Evolutionary conservation across 2,113 vertebrate genomes (phyloP).

Genomic region (Oenanthe oenanthe): DNA sequence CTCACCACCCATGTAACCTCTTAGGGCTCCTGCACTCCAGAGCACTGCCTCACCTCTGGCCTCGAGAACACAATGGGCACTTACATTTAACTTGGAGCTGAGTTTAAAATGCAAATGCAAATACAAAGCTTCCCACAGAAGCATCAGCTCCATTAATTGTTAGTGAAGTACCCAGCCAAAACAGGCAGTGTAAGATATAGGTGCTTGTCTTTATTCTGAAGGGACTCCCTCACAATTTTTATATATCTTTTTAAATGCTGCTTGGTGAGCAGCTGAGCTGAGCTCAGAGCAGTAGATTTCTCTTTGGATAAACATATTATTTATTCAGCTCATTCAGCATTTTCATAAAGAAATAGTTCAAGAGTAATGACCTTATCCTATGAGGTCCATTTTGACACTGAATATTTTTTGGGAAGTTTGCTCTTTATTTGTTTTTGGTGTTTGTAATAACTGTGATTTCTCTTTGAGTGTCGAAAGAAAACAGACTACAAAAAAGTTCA

Average conservation of each 20-base stretch:
- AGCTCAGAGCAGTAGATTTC: not conserved
- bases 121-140: not conserved
- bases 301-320: not conserved
- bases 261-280: not conserved
- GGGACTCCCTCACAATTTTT: not conserved
- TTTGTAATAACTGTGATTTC: not conserved
- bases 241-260: not conserved
- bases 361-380: not conserved
- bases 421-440: not conserved
- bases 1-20: not conserved
- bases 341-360: not conserved
- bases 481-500: constrained; percentile 34
- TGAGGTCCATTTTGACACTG: not conserved
- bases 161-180: constrained; percentile 39
- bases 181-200: constrained; percentile 31
- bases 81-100: not conserved
- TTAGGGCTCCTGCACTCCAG: not conserved
- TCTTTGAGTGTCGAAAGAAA: not conserved
- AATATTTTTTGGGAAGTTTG: not conserved
- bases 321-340: not conserved
- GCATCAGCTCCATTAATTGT: constrained; percentile 14
- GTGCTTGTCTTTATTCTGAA: not conserved
- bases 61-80: not conserved
- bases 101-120: not conserved
- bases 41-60: not conserved